Base-by-base conservation (phyloP, 2,113 vertebrate genomes). In the Phalacrocorax carbo region DNA sequence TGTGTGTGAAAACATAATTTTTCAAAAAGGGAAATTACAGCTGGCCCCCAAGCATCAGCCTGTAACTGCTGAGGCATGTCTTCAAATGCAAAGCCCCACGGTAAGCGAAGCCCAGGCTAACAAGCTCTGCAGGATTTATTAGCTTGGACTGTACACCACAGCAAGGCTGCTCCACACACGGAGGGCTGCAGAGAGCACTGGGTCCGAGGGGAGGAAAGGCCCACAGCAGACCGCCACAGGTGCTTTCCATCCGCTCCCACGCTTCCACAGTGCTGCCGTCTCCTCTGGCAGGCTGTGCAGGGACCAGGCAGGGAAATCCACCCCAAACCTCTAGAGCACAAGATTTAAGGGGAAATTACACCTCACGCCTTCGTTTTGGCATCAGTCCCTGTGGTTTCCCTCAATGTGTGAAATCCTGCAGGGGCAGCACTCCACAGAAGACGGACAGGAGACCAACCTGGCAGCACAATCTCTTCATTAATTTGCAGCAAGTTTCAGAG, bases 241-340 rank as follows among this genome's bases (percentile, higher is more conserved):
- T 1, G 0, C 38, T 19, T 36, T 13, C 51, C 75, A 18, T 2
- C 40, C 2, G 0, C 58, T 34, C 29, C n/a, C 9, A 0, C 25
- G 1, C 36, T 7, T 40, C n/a, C 22, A 11, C 34, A 52, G n/a
- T 5, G 2, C 40, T 12, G 34, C 58, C 1, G 0, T 2, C 64
- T 25, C 34, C 30, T n/a, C 54, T 0, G 11, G 21, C 58, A n/a
- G n/a, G 25, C 27, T 2, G 2, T 0, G 1, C 12, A 29, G 54
- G 48, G 29, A 52, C 26, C 1, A 4, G 22, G 48, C 57, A 46
- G 40, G 44, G n/a, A 92, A 68, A 78, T 17, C 23, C 46, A 49
- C 30, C 30, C 62, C 42, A 58, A 81, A 86, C 2, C 19, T 38
- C 58, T 11, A 65, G 18, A 25, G 38, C 52, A 57, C 13, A 48